Evolutionary conservation across 2,888 invertebrate genomes (phyloP).

Genomic region (Hypsopygia costalis): DNA sequence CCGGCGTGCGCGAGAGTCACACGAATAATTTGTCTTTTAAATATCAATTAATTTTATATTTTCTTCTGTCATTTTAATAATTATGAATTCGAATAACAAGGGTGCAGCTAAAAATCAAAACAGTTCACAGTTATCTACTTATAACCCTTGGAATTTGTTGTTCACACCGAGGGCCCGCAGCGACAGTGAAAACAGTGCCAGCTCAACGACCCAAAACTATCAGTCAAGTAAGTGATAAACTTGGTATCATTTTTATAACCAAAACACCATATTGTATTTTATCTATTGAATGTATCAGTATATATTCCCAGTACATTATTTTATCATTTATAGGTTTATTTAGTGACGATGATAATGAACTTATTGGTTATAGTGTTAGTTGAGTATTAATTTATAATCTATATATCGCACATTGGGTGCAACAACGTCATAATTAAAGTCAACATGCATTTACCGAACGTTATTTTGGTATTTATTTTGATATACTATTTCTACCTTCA

Average conservation of each 20-base stretch:
- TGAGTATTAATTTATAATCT: no score
- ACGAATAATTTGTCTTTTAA: conserved; percentile 7
- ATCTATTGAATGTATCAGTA: no score
- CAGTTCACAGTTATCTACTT: conserved; percentile 37
- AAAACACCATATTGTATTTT: no score
- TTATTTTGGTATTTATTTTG: no score
- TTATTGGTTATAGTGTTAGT: no score
- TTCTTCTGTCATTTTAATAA: conserved; percentile 2
- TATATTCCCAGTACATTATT: no score
- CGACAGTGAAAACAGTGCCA: conserved; percentile 66
- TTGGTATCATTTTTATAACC: not conserved
- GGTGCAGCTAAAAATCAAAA: conserved; percentile 39
- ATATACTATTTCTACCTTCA: no score
- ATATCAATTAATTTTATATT: conserved; percentile 14
- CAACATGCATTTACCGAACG: no score
- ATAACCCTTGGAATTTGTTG: conserved; percentile 68
- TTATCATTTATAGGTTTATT: no score
- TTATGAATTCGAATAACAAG: conserved; percentile 61
- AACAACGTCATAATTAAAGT: no score
- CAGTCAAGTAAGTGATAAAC: conserved; percentile 47
- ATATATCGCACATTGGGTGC: no score
- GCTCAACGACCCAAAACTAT: conserved; percentile 48
- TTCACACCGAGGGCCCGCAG: conserved; percentile 60
- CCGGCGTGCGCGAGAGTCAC: conserved; percentile 43
- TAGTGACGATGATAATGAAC: no score